Evolutionary conservation across 1,140 invertebrate genomes (phyloP), one percentile per base, ranked within the genome.

Genomic region (Euwallacea fornicatus): DNA sequence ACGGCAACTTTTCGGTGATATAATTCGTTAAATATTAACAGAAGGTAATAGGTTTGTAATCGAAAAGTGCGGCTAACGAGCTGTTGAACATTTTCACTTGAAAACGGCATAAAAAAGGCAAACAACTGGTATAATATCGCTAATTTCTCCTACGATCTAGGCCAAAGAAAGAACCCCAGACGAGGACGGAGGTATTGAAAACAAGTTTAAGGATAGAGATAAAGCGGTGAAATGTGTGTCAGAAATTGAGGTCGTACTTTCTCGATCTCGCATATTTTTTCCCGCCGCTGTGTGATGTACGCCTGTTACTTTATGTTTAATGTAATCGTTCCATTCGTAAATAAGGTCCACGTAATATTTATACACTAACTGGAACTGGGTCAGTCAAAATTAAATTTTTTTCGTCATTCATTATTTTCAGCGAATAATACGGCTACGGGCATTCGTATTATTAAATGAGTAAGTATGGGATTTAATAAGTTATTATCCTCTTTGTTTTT

Each of bases 221-320:
- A 71, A 74, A 69, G 71, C 42, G 72, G 75, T 73, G 73, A 77
- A 77, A 77, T 76, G 76, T 77, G 55, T 77, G 76, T 77, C 76
- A 76, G 16, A 69, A 74, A 77, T 75, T 70, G 75, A 74, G 76
- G 76, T 75, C 75, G 73, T 62, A 77, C 76, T 77, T 77, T 76
- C 76, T 77, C 74, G 74, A 73, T 61, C 69, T 65, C 69, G 74
- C 63, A 68, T 73, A 71, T 58, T 67, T 69, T 73, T 61, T 68
- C 50, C 66, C 62, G 65, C 58, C 64, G 60, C 21, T 50, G 58
- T 71, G 58, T 67, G 21, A 33, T 66, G 15, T 55, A 50, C 69
- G 64, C 56, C 64, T 72, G 66, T 67, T 64, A 72, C 73, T 74
- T 74, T 66, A 62, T 33, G 21, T 71, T 69, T 70, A 73, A 69